Percentiles rank a stretch among this genome's conserved stretches.
Conservation (phyloP, 2,888 invertebrate genomes). For the Tenthredo scrophulariae region DNA sequence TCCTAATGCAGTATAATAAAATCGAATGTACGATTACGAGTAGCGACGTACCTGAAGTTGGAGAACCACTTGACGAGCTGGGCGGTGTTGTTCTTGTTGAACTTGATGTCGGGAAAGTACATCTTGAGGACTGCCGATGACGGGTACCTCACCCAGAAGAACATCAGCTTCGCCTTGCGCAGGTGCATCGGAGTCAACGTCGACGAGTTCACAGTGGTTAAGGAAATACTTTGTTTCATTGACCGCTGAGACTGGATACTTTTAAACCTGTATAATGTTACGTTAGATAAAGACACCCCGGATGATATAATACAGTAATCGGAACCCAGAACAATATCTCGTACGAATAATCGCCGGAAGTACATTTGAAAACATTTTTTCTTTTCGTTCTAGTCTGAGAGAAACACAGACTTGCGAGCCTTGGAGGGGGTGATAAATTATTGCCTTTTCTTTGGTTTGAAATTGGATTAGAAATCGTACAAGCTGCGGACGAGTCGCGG, state of each 20-base stretch:
- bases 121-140: slow-evolving; percentile 99
- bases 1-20: slow-evolving; percentile 60
- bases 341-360: background rate
- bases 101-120: slow-evolving; percentile 99
- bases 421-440: background rate
- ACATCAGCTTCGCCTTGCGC: slow-evolving; percentile 99
- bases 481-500: slow-evolving; percentile 71
- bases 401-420: background rate
- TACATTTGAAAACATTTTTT: background rate
- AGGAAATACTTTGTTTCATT: slow-evolving; percentile 80
- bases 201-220: slow-evolving; percentile 94
- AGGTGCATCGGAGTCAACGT: slow-evolving; percentile 99
- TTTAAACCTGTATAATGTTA: slow-evolving; percentile 38
- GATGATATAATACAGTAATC: background rate
- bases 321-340: background rate
- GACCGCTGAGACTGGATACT: background rate
- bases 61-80: slow-evolving; percentile 99
- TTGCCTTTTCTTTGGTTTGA: slow-evolving; percentile 66
- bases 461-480: slow-evolving; percentile 78
- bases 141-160: slow-evolving; percentile 99
- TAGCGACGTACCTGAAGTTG: slow-evolving; percentile 95
- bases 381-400: background rate
- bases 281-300: background rate
- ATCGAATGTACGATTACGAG: background rate
- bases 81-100: slow-evolving; percentile 99